Conservation (phyloP, 2,888 invertebrate species). For the Erannis defoliaria region DNA sequence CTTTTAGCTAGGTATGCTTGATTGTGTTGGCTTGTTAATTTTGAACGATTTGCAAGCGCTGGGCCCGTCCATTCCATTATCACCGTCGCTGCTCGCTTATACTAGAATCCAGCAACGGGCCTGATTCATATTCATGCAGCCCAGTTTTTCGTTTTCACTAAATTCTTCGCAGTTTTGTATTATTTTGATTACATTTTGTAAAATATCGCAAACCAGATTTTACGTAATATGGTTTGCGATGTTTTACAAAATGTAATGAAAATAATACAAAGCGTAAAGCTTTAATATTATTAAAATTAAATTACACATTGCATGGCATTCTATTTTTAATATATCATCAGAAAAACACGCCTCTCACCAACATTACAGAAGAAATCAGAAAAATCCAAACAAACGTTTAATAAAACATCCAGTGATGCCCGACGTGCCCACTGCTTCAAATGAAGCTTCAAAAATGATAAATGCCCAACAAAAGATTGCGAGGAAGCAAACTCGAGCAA, state of each 20-base stretch:
- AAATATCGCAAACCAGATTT: not conserved
- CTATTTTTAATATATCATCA: slow-evolving; percentile 5
- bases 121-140: too few relatives aligned
- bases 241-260: too few relatives aligned
- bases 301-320: not conserved
- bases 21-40: too few relatives aligned
- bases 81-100: too few relatives aligned
- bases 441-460: slow-evolving; percentile 23
- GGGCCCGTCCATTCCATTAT: too few relatives aligned
- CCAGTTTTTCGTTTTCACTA: slow-evolving; percentile 5
- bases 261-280: too few relatives aligned
- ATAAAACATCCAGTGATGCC: slow-evolving; percentile 5
- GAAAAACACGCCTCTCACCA: not conserved
- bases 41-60: too few relatives aligned
- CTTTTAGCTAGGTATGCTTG: too few relatives aligned
- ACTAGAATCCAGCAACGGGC: slow-evolving; percentile 33
- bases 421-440: slow-evolving; percentile 1
- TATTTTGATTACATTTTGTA: not conserved
- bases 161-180: slow-evolving; percentile 2
- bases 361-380: not conserved
- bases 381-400: slow-evolving; percentile 9
- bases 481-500: slow-evolving; percentile 24
- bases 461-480: slow-evolving; percentile 24
- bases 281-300: not conserved
- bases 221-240: not conserved